phyloP scores from a whole-genome alignment of 1,140 invertebrate genomes.

The Oryctes rhinoceros region DNA sequence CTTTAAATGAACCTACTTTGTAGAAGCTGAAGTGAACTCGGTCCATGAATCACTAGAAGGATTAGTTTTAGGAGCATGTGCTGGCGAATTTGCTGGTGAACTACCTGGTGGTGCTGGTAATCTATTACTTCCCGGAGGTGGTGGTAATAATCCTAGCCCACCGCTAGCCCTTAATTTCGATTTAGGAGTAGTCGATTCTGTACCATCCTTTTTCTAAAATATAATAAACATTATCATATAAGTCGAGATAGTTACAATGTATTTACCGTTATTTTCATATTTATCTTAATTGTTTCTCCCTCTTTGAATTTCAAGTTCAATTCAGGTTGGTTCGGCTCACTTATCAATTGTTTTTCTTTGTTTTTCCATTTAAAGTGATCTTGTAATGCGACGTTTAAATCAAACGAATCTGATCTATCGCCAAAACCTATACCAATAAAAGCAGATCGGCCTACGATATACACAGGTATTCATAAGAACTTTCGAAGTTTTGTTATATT shows the following conservation, averaged over 20 bases:
- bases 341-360: slow-evolving; percentile 88
- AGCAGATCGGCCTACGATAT: slow-evolving; percentile 81
- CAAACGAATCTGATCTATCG: slow-evolving; percentile 98
- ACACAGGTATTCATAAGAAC: background rate
- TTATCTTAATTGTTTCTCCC: slow-evolving; percentile 98
- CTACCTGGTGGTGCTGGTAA: slow-evolving; percentile 77
- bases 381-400: slow-evolving; percentile 97
- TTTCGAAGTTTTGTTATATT: slow-evolving; percentile 29
- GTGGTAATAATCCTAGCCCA: slow-evolving; percentile 70
- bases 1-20: slow-evolving; percentile 60
- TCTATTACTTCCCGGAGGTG: slow-evolving; percentile 84
- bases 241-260: background rate
- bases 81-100: slow-evolving; percentile 64
- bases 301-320: slow-evolving; percentile 98
- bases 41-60: slow-evolving; percentile 73
- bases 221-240: slow-evolving; percentile 2
- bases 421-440: slow-evolving; percentile 98
- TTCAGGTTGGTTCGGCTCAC: slow-evolving; percentile 83
- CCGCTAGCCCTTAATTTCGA: slow-evolving; percentile 55
- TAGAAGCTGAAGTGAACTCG: slow-evolving; percentile 76
- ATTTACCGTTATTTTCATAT: slow-evolving; percentile 95
- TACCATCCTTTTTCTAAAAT: slow-evolving; percentile 86
- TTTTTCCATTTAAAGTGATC: slow-evolving; percentile 98
- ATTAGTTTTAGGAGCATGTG: slow-evolving; percentile 62
- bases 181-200: slow-evolving; percentile 69